Conservation (phyloP, 2,797 vertebrate species). For the Gallinago nigripennis region DNA sequence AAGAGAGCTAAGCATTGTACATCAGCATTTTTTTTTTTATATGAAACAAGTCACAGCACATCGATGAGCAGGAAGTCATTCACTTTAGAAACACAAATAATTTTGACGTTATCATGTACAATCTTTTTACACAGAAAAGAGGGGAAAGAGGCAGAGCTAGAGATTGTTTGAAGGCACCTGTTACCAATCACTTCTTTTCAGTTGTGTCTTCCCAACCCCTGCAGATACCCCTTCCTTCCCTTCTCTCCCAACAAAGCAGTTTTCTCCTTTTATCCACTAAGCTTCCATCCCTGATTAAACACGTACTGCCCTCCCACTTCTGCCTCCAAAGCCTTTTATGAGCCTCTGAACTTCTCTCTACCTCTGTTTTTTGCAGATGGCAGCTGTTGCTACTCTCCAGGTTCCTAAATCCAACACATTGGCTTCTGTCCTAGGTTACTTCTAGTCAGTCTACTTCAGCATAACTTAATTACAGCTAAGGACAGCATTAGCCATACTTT, state of each 20-base stretch:
- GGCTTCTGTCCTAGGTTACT: constrained; percentile 22
- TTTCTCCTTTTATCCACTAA: constrained; percentile 60
- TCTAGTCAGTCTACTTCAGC: background rate
- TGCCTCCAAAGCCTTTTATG: constrained; percentile 44
- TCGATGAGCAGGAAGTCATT: constrained; percentile 51
- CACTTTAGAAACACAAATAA: constrained; percentile 49
- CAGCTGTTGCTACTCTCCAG: constrained; percentile 34
- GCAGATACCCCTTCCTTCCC: constrained; percentile 40
- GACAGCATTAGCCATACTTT: background rate
- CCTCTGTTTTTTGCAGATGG: constrained; percentile 48
- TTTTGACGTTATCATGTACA: constrained; percentile 33
- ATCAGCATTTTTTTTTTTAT: constrained; percentile 61
- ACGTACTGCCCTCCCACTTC: constrained; percentile 39
- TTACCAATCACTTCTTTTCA: constrained; percentile 50
- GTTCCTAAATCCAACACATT: constrained; percentile 4
- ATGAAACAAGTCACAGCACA: constrained; percentile 57
- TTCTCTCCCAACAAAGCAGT: constrained; percentile 29
- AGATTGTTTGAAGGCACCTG: constrained; percentile 46
- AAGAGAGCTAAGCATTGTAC: constrained; percentile 68
- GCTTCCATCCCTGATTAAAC: constrained; percentile 42
- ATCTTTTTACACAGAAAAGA: constrained; percentile 17
- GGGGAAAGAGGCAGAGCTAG: background rate
- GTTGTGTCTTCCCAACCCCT: background rate
- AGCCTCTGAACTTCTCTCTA: constrained; percentile 51
- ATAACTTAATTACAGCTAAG: constrained; percentile 29